Conservation (phyloP, 2,888 invertebrate genomes). For the Platypus cylindrus region DNA sequence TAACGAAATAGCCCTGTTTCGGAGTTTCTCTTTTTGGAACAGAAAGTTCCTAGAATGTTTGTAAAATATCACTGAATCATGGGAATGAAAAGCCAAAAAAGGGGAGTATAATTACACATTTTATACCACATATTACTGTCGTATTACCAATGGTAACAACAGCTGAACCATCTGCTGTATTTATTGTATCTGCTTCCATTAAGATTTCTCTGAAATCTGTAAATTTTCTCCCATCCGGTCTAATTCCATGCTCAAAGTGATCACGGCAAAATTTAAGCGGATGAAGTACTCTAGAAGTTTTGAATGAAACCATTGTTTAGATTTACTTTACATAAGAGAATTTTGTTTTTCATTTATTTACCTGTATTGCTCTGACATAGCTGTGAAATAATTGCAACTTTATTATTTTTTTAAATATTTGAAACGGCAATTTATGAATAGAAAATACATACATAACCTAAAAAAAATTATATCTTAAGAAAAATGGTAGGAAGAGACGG, state of each 20-base stretch:
- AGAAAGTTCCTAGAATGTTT: slow-evolving; percentile 64
- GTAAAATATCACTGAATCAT: slow-evolving; percentile 1
- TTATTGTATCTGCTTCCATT: slow-evolving; percentile 48
- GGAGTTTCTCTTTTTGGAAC: slow-evolving; percentile 60
- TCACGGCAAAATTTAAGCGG: slow-evolving; percentile 65
- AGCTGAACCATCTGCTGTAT: slow-evolving; percentile 61
- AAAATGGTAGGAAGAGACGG: no score
- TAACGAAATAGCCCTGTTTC: slow-evolving; percentile 59
- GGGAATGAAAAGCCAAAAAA: not conserved
- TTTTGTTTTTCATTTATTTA: slow-evolving; percentile 17
- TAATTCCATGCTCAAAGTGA: slow-evolving; percentile 52
- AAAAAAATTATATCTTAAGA: no score
- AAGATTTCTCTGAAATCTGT: slow-evolving; percentile 54
- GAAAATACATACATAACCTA: no score
- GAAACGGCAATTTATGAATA: no score
- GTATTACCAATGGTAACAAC: slow-evolving; percentile 72
- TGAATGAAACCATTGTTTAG: not conserved
- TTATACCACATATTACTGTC: slow-evolving; percentile 72
- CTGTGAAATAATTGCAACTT: not conserved
- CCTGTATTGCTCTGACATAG: slow-evolving; percentile 31
- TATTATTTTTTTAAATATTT: not conserved
- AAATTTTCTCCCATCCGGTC: slow-evolving; percentile 69
- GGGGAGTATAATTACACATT: slow-evolving; percentile 48
- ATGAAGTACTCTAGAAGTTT: slow-evolving; percentile 52
- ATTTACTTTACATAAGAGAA: slow-evolving; percentile 1